Evolutionary conservation across 1,140 invertebrate genomes (phyloP), one percentile per base, ranked within the genome.

Genomic region (Monochamus saltuarius): DNA sequence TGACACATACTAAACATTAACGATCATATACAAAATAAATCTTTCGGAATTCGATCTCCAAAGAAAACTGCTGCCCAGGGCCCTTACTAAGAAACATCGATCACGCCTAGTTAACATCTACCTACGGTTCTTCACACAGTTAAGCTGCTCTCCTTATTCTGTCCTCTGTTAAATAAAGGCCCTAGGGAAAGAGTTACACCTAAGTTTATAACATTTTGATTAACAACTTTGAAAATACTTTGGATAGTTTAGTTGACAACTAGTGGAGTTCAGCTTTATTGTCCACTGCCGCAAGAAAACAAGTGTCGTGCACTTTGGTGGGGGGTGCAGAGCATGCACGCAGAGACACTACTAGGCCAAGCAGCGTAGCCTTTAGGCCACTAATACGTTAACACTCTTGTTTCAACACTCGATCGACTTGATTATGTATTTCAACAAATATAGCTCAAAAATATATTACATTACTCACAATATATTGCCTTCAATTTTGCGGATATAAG

Each of bases 1-100:
- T 75, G 67, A 71, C 65, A 75, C 58, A 64, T 64, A 69, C 61
- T 70, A 72, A 66, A 66, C 65, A 67, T 53, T 68, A 72, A 72
- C 64, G 66, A 71, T 69, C 62, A 70, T 73, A 75, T 75, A 70
- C 70, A 75, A 75, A 74, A 75, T 74, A 75, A 72, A 74, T 66
- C 70, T 63, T 69, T 54, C 53, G 42, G 38, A 56, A 56, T 56
- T 45, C 53, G 53, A 56, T 56, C 22, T 42, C 40, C 38, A 54
- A 54, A 54, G 51, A 40, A 54, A 54, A 54, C 51, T 54, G 22
- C 14, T 54, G 19, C 39, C 22, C 14, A 14, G 53, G 40, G 53
- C 40, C 45, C 38, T 40, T 45, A 56, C 37, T 38, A 39, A 17
- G 16, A 19, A 9, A 51, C 9, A 17, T 46, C 22, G 17, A 17